Evolutionary conservation across 2,797 vertebrate genomes (phyloP), one percentile per base, ranked within the genome.

Genomic region (Tapirus indicus): DNA sequence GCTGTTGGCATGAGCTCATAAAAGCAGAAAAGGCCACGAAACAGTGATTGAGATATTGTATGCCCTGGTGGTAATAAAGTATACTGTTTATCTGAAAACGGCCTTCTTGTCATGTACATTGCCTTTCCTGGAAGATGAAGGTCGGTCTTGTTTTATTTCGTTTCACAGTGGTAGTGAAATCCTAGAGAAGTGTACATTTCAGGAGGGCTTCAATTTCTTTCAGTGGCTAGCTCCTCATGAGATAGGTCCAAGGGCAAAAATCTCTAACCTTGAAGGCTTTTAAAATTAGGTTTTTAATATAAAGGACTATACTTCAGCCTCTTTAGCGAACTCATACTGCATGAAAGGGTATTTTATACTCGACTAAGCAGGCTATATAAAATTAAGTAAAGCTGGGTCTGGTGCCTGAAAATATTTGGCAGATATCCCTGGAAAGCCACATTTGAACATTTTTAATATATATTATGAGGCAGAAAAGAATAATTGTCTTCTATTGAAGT

Each of bases 391-490:
- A 99, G 98, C 99, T 99, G 99, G 98, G 98, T 99, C 98, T 98
- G 99, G 99, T 99, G 99, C 99, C 99, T 99, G 98, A 98, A 99
- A 99, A 98, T 99, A 98, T 98, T 99, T 99, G 99, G 99, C 99
- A 98, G 98, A 98, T 98, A 99, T 99, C 99, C 99, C 98, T 98
- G 97, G 98, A 99, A 99, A 99, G 98, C 99, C 99, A 99, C 99
- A 99, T 99, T 99, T 99, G 98, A 99, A 99, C 97, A 97, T 98
- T 98, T 99, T 99, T 99, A 99, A 99, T 99, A 99, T 98, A 99
- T 98, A 98, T 99, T 99, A 99, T 98, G 98, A 99, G 98, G 99
- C 99, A 99, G 99, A 99, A 99, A 99, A 99, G 98, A 99, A 99
- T 99, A 99, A 99, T 99, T 99, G 98, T 99, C 98, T 99, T 99